Conservation (phyloP, 2,888 invertebrate genomes). For the Epinotia nisella region DNA sequence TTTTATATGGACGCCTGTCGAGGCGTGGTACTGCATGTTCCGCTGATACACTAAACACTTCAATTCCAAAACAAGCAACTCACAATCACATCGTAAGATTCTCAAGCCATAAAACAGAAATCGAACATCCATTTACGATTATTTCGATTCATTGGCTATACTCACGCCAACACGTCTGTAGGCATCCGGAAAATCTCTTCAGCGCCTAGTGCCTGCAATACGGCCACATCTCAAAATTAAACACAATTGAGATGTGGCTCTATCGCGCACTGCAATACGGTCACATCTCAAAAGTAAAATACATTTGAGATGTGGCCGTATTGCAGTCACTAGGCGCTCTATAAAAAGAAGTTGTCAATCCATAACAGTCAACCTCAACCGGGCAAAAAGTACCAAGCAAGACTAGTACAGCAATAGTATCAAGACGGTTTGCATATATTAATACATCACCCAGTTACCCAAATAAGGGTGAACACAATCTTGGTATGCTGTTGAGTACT, state of each 20-base stretch:
- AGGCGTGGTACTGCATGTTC: too few relatives aligned
- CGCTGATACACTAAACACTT: neutral
- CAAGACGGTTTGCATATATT: slow-evolving; percentile 32
- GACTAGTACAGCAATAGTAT: slow-evolving; percentile 1
- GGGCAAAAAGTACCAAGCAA: slow-evolving; percentile 21
- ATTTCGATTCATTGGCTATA: neutral
- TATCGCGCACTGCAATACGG: too few relatives aligned
- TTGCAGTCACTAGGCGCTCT: too few relatives aligned
- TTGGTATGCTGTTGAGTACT: slow-evolving; percentile 9
- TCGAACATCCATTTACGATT: neutral
- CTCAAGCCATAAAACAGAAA: slow-evolving; percentile 7
- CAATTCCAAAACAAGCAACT: slow-evolving; percentile 1
- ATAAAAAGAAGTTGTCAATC: slow-evolving; percentile 37
- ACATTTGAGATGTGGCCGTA: too few relatives aligned
- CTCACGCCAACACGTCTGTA: slow-evolving; percentile 14
- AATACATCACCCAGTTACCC: slow-evolving; percentile 37
- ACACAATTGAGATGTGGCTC: too few relatives aligned
- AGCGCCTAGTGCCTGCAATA: too few relatives aligned
- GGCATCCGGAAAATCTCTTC: slow-evolving; percentile 31
- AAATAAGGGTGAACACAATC: slow-evolving; percentile 19
- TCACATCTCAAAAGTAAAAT: too few relatives aligned
- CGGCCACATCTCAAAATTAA: too few relatives aligned
- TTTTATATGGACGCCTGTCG: too few relatives aligned
- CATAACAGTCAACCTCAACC: slow-evolving; percentile 18
- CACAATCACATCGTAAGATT: neutral